phyloP scores from a whole-genome alignment of 1,140 invertebrate genomes.

The Antheraea pernyi region DNA sequence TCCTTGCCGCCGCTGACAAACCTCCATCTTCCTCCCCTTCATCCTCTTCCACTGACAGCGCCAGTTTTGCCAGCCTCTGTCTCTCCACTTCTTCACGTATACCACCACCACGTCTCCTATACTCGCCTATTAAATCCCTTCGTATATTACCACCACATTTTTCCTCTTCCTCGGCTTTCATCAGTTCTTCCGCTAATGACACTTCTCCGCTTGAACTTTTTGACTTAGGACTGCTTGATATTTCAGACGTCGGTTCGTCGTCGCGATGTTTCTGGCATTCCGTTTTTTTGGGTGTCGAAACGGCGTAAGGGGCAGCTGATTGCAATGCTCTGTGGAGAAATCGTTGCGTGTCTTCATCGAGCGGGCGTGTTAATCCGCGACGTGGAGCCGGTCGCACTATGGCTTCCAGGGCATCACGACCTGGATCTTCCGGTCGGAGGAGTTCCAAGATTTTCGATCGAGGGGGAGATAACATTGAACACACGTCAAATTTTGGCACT shows the following conservation, averaged over 20 bases:
- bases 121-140: constrained; percentile 46
- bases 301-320: constrained; percentile 38
- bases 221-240: constrained; percentile 23
- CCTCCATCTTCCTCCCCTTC: constrained; percentile 50
- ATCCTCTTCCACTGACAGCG: constrained; percentile 72
- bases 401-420: constrained; percentile 59
- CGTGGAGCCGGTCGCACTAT: constrained; percentile 63
- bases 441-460: constrained; percentile 64
- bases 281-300: constrained; percentile 29
- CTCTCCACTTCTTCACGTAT: constrained; percentile 56
- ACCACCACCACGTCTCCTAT: constrained; percentile 43
- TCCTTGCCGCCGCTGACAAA: constrained; percentile 57
- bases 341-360: constrained; percentile 63
- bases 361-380: constrained; percentile 51
- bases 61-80: constrained; percentile 66
- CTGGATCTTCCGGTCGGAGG: constrained; percentile 60
- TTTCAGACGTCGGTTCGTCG: constrained; percentile 18
- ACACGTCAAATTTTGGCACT: constrained; percentile 54
- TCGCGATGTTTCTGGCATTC: constrained; percentile 22
- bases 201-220: constrained; percentile 29
- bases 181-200: constrained; percentile 65
- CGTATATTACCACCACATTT: constrained; percentile 38
- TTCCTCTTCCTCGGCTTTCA: constrained; percentile 64
- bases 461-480: constrained; percentile 50
- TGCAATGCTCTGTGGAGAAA: constrained; percentile 56